Evolutionary conservation across 2,888 invertebrate genomes (phyloP), one percentile per base, ranked within the genome.

Genomic region (Lepeophtheirus nordmannii): DNA sequence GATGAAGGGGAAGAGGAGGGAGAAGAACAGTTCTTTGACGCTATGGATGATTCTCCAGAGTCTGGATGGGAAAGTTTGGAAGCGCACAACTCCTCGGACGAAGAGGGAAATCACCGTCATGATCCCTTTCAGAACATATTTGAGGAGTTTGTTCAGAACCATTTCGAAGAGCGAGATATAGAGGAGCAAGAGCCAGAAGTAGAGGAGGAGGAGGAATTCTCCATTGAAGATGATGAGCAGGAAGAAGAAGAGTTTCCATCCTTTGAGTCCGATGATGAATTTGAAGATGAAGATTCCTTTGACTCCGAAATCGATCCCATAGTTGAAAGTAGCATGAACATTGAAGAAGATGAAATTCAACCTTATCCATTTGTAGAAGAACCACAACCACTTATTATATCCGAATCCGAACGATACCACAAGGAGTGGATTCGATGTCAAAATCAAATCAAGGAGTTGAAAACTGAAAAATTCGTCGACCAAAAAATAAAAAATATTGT

Each of bases 41-140:
- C 53, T 14, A 8, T 46, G 2, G 53, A 46, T 46, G 53, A 46
- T 17, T 46, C 53, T 2, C 53, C 53, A 14, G 53, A 46, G 53
- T 46, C 53, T n/a, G 53, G 53, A 46, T 46, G 53, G 53, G 53
- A 46, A 17, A 46, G 53, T 46, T 17, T 46, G 53, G 53, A 46
- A 46, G 53, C 3, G n/a, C 30, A 30, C 30, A 30, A 30, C 30
- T 46, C 53, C 53, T 46, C 53, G 8, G 30, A 30, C 2, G 30
- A 2, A 30, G 30, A 30, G 30, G 30, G 30, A 30, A 2, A 30
- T 30, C 30, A 30, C 30, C 30, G 7, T 30, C 30, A 30, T 30
- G 30, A 30, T 30, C 30, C 30, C 30, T 30, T 30, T 30, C 3
- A 30, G 7, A 30, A 30, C 7, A 30, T 30, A 30, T 30, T 30